phyloP scores from a whole-genome alignment of 2,797 vertebrate genomes.

The Aulostomus chinensis region DNA sequence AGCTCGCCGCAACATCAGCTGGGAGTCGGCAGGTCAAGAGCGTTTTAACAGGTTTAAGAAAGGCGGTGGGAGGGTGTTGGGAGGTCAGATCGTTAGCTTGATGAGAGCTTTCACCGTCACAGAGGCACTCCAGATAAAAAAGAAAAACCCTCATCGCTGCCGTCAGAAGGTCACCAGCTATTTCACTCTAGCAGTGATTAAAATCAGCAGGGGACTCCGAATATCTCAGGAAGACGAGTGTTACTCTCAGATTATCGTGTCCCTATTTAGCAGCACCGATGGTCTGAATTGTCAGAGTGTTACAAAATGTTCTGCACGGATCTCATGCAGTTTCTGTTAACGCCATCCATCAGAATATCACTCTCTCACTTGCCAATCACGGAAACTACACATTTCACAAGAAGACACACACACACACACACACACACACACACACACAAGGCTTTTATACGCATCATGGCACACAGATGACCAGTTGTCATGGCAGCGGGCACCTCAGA shows the following conservation, averaged over 20 bases:
- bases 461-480: slow-evolving; percentile 62
- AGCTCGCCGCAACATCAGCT: too few species aligned
- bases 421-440: slow-evolving; percentile 2
- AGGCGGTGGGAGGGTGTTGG: too few species aligned
- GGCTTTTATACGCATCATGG: slow-evolving; percentile 11
- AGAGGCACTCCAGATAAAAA: too few species aligned
- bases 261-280: neutral
- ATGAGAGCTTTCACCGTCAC: too few species aligned
- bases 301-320: neutral
- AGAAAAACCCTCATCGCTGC: neutral
- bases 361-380: slow-evolving; percentile 2
- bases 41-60: too few species aligned
- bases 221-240: slow-evolving; percentile 1
- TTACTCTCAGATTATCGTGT: neutral
- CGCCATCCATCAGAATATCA: slow-evolving; percentile 3
- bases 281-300: neutral
- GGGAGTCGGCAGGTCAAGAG: too few species aligned
- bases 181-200: neutral
- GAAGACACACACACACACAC: neutral
- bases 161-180: neutral
- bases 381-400: slow-evolving; percentile 21
- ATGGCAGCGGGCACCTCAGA: slow-evolving; percentile 62
- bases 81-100: too few species aligned
- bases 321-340: slow-evolving; percentile 1
- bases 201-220: neutral